Evolutionary conservation across 1,140 invertebrate genomes (phyloP), one percentile per base, ranked within the genome.

Genomic region (Cyphomyrmex costatus): DNA sequence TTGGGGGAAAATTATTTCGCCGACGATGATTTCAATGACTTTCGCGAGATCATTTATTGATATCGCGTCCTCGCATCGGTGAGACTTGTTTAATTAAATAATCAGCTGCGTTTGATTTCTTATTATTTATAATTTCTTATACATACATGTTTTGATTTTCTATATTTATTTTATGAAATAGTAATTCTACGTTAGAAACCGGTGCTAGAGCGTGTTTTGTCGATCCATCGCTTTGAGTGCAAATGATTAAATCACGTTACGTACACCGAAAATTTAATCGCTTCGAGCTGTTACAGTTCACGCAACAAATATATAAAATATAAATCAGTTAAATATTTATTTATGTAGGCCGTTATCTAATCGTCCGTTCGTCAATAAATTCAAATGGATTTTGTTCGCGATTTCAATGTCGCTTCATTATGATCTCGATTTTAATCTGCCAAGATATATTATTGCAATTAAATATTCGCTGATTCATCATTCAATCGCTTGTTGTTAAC

Each of bases 301-400:
- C 53, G 24, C 79, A 73, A 56, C 53, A 83, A n/a, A 83, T n/a
- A 83, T 73, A 83, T n/a, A n/a, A n/a, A 83, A 83, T 83, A 83
- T 60, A 83, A 83, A 73, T 42, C 53, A 21, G 27, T 83, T 83
- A 83, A 83, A 83, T 73, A 83, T 83, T 83, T 74, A 83, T 83
- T 83, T 83, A 83, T 61, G 60, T 61, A 71, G 16, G 24, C 14
- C 42, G 58, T 46, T 60, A 58, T 60, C 79, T 14, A 68, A 73
- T 73, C 56, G 27, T 8, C 4, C 10, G 60, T 73, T 82, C 46
- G 33, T 73, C 46, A 46, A 19, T 33, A 16, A 82, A 46, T 60
- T 49, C 7, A 60, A 73, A 33, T 19, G 24, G 2, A 46, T 30
- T 46, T 42, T 5, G 1, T 58, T 16, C 16, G 36, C 21, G 10